Percentiles rank a stretch among this genome's conserved stretches.
phyloP scores from a whole-genome alignment of 2,888 invertebrate species.

The Balanococcus diminutus region DNA sequence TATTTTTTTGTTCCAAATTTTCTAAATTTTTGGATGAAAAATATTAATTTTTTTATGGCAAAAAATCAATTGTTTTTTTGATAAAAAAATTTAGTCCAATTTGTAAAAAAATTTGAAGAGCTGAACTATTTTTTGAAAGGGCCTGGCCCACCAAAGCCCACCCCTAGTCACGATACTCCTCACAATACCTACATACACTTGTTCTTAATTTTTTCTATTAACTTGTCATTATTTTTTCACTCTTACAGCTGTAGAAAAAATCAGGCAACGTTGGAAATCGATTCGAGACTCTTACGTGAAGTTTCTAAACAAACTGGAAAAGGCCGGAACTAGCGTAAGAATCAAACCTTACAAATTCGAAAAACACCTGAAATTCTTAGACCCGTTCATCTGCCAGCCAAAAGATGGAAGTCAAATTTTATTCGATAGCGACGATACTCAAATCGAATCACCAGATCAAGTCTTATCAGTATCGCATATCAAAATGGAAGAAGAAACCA shows the following conservation, averaged over 20 bases:
- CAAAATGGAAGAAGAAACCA: slow-evolving; percentile 40
- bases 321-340: slow-evolving; percentile 48
- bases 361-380: slow-evolving; percentile 55
- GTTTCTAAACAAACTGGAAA: slow-evolving; percentile 56
- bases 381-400: slow-evolving; percentile 55
- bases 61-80: no score
- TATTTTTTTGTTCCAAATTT: no score
- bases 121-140: no score
- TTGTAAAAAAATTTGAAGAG: no score
- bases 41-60: no score
- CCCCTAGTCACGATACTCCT: no score
- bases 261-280: slow-evolving; percentile 56
- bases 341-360: slow-evolving; percentile 56
- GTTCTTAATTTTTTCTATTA: neutral
- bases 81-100: no score
- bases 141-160: no score
- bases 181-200: no score
- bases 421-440: slow-evolving; percentile 26
- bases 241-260: slow-evolving; percentile 51
- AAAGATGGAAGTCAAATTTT: slow-evolving; percentile 23
- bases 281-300: slow-evolving; percentile 56
- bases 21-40: no score
- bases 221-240: neutral
- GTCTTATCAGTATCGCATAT: neutral
- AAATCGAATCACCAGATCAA: slow-evolving; percentile 5